Evolutionary conservation across 1,140 invertebrate species (phyloP).

Genomic region (Scaptodrosophila lebanonensis): DNA sequence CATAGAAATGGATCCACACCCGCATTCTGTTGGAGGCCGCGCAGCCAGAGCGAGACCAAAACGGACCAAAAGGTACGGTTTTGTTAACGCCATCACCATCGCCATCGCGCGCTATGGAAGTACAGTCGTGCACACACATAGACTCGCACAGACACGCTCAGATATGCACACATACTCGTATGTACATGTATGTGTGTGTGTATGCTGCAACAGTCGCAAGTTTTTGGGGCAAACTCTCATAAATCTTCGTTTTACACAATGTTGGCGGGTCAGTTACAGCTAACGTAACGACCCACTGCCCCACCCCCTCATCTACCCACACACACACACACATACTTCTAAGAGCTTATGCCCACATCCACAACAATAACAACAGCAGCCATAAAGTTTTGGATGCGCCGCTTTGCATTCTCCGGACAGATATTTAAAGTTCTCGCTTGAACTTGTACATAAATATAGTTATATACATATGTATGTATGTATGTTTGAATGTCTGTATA

Average conservation of each 20-base stretch:
- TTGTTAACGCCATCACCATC: no score
- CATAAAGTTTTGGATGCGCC: conserved; percentile 4
- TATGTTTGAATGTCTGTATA: conserved; percentile 8
- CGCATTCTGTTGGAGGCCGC: no score
- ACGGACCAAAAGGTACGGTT: conserved; percentile 50
- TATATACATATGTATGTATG: background rate
- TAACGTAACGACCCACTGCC: background rate
- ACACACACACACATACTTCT: no score
- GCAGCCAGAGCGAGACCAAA: no score
- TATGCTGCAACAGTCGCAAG: conserved; percentile 13
- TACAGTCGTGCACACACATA: conserved; percentile 46
- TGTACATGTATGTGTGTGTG: background rate
- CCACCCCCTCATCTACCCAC: no score
- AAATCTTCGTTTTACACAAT: conserved; percentile 73
- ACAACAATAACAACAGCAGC: background rate
- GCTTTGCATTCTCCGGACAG: conserved; percentile 10
- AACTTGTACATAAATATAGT: no score
- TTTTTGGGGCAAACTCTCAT: conserved; percentile 69
- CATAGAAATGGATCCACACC: conserved; percentile 16
- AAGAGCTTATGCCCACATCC: no score
- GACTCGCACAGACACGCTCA: conserved; percentile 30
- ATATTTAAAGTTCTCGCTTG: conserved; percentile 14
- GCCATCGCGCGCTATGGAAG: conserved; percentile 53
- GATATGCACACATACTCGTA: conserved; percentile 18
- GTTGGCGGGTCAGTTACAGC: conserved; percentile 65